Base-by-base conservation (phyloP, 2,888 invertebrate genomes). In the Periphyllus acericola region DNA sequence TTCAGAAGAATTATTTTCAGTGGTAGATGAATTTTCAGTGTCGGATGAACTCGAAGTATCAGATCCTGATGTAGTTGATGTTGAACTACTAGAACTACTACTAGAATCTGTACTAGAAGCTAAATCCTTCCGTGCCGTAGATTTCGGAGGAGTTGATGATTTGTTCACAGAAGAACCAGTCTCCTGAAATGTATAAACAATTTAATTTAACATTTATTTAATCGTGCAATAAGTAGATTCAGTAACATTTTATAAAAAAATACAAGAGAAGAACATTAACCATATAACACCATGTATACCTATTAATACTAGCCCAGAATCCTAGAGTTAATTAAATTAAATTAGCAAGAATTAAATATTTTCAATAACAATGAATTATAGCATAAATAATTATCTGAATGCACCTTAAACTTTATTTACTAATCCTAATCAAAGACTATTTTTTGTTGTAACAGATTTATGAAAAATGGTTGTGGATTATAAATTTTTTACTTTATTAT, bases 1-100 rank as follows among this genome's bases (percentile, higher is more conserved):
- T 83, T 89, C 89, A 21, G 89, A 88, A 36, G 89, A 89, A 34
- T 83, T 84, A 34, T 78, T 86, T 79, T 89, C 89, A 68, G 91
- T 90, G 85, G 90, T 91, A 14, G 90, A 91, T 21, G 90, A 90
- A 82, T 90, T 90, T 9, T 90, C 90, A 55, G 90, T 90, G 81
- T 90, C 90, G 8, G 90, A 90, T 55, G 90, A 90, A 60, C 90
- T 90, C 32, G 90, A 90, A 36, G 91, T 91, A 66, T 90, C 90
- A 52, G 92, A 90, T 19, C 89, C 90, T 46, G 90, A 90, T 55
- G 90, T 89, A 29, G 92, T 90, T 90, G 91, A 91, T 19, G 91
- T 90, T n/a, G 91, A 90, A 25, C 91, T 91, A 89, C 90, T 91
- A 76, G 90, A 91, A 85, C 90, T 90, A 75, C 90, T 90, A 52